phyloP scores from a whole-genome alignment of 2,797 vertebrate species.

The Xenopus petersii region DNA sequence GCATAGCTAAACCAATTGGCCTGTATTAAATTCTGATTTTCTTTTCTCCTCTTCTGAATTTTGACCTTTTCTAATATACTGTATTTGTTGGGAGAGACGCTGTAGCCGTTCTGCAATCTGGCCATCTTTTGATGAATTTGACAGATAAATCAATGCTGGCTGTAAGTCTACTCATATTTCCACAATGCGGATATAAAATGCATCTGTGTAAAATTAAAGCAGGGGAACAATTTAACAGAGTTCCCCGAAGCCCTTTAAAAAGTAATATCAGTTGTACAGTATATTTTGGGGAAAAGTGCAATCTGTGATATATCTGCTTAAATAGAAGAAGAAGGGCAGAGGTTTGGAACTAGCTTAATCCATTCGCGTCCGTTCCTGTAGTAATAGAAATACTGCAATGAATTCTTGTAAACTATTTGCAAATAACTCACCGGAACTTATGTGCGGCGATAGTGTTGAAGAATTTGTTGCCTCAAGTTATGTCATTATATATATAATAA shows the following conservation, averaged over 20 bases:
- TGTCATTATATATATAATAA: no score
- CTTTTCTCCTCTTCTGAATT: conserved; percentile 20
- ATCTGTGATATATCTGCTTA: conserved; percentile 5
- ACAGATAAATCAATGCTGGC: conserved; percentile 46
- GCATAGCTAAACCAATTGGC: conserved; percentile 32
- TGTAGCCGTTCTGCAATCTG: conserved; percentile 19
- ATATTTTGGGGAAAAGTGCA: conserved; percentile 29
- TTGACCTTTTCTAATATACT: conserved; percentile 31
- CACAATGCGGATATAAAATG: conserved; percentile 44
- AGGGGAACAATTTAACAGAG: conserved; percentile 23
- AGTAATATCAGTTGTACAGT: conserved; percentile 33
- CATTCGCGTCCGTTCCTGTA: no score
- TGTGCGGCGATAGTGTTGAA: no score
- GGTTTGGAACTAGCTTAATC: no score
- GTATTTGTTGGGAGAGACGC: conserved; percentile 26
- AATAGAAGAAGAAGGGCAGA: background rate
- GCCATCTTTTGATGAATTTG: conserved; percentile 45
- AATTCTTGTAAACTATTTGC: no score
- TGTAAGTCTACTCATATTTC: conserved; percentile 40
- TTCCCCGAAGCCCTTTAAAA: conserved; percentile 36
- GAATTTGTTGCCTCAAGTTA: no score
- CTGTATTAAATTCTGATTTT: conserved; percentile 42
- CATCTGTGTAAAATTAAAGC: conserved; percentile 44
- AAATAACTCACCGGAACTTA: no score
- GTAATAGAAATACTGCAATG: no score